Evolutionary conservation across 2,888 invertebrate genomes (phyloP), one percentile per base, ranked within the genome.

Genomic region (Pseudococcus longispinus): DNA sequence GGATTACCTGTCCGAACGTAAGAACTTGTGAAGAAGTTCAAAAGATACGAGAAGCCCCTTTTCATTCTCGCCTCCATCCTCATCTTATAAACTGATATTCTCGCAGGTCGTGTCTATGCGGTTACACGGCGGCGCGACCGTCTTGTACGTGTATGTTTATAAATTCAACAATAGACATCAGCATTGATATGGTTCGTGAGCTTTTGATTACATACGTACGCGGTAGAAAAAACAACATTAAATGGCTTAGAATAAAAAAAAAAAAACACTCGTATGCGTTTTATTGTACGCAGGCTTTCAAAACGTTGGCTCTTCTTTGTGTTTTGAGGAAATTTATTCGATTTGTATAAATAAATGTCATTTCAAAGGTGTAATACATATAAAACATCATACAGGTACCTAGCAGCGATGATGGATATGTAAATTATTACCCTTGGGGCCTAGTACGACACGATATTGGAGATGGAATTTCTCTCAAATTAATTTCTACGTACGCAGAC

Each of bases 161-260:
- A 83, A 8, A 42, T 44, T 32, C 32, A 83, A 83, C 83, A 83
- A 83, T 44, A 44, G 83, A 46, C 44, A 46, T 15, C 37, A 37
- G 42, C 46, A 83, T 44, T 83, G 83, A 83, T 83, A 83, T 42
- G 83, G 44, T 83, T 83, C 83, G 83, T 83, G 83, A 83, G 83
- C 83, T 83, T 83, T 83, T 83, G 42, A 83, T 83, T 83, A 82
- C 37, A 6, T 37, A 37, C 37, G 4, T 37, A 46, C 13, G 44
- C 83, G 44, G 83, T 83, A 44, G 44, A 83, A 83, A 83, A 83
- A 83, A 83, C 83, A 83, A 83, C 83, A 83, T 83, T 60, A 83
- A 83, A 83, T 83, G 37, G 83, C 83, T 44, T 37, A 44, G 83
- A 9, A 46, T 46, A 46, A 0, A 3, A 51, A 51, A 11, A 23